Evolutionary conservation across 2,888 invertebrate genomes (phyloP), one percentile per base, ranked within the genome.

Genomic region (Trissoscelio sp.): DNA sequence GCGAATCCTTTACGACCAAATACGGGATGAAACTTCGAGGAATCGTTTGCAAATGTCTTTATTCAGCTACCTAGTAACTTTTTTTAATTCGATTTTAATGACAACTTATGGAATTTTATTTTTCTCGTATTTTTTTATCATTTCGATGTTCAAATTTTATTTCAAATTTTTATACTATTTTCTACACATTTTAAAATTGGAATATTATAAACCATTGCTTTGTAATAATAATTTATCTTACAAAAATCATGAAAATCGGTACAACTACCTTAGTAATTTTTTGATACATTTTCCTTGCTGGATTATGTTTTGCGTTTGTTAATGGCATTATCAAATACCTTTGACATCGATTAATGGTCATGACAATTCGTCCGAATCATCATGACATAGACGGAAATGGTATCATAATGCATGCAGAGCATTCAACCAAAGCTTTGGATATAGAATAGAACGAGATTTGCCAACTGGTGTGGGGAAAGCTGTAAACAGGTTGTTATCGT

Each of bases 401-500:
- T 44, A 57, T 37, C 31, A 51, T 24, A 46, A 55, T 20, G 31
- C 53, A 55, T 24, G 73, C 20, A 60, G 48, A 55, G 46, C 37
- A 73, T 46, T 55, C 44, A 31, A 22, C 31, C 12, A 18, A n/a
- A 42, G 67, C 53, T 67, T 42, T 24, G 31, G 31, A 55, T 67
- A 51, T 34, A 67, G 73, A 64, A 37, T 64, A 53, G 53, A 73
- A 55, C 37, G 62, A 57, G 55, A 55, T 55, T 44, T 24, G 51
- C 12, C 12, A 24, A 14, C 18, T 14, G 24, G 34, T 24, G 31
- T 37, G 44, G 60, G 58, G 64, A 22, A 60, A 64, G 73, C 55
- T 46, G 62, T 73, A 73, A 64, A 73, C 73, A 62, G 62, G 73
- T 73, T 62, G 73, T 73, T 73, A 73, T 62, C 62, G 37, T 55